Conservation (phyloP, 2,797 vertebrate species). For the Darevskia nairensis region DNA sequence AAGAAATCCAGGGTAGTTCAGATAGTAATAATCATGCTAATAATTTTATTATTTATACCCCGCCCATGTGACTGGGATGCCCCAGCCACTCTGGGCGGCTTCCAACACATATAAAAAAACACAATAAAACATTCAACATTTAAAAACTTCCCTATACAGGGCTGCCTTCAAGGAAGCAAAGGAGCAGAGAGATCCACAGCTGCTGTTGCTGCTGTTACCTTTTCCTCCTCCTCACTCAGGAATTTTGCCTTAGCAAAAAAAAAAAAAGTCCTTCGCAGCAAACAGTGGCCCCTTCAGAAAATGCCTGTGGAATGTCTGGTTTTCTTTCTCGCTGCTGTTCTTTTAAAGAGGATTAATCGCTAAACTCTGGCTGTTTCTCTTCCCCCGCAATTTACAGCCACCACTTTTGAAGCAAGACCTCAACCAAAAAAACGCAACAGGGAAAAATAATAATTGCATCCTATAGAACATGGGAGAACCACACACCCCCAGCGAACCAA, state of each 20-base stretch:
- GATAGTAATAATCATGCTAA: too few relatives aligned
- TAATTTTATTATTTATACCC: too few relatives aligned
- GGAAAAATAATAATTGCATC: not conserved
- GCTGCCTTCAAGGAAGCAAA: too few relatives aligned
- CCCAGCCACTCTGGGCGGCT: too few relatives aligned
- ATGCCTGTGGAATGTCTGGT: not conserved
- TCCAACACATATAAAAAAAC: too few relatives aligned
- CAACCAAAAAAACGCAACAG: not conserved
- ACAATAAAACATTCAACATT: too few relatives aligned
- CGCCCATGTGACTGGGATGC: too few relatives aligned
- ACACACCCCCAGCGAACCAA: not conserved
- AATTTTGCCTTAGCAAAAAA: conserved; percentile 7
- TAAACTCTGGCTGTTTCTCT: not conserved
- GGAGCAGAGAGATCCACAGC: rapidly evolving
- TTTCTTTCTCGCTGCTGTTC: not conserved
- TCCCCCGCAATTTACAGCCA: not conserved
- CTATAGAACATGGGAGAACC: not conserved
- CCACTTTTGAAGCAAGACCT: not conserved
- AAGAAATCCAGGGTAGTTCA: not conserved
- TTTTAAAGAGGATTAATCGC: conserved; percentile 12
- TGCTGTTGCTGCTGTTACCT: not conserved
- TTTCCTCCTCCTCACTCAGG: not conserved
- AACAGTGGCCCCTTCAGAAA: not conserved
- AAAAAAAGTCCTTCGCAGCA: not conserved
- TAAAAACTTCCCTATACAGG: too few relatives aligned